Base-by-base conservation (phyloP, 2,888 invertebrate species). In the Eilema caniola region DNA sequence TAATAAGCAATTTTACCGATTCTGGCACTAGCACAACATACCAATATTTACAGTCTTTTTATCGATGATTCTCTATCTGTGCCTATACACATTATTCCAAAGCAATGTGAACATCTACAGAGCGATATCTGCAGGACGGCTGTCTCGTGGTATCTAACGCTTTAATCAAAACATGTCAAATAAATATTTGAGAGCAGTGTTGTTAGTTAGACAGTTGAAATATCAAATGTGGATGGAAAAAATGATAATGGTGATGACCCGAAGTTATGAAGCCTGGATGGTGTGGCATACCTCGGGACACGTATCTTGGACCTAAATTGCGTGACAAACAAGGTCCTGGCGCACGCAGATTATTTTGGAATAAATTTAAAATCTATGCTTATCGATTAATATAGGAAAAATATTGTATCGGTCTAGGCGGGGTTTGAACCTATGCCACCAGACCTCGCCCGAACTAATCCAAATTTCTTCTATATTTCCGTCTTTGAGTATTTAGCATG, bases 141-240 rank as follows among this genome's bases (percentile, higher is more conserved):
- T 81, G 81, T 80, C 83, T 81, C 41, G 12, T 72, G 71, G 37
- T 82, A 82, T 82, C 82, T 80, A 63, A 78, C 47, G 65, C 66
- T 78, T 80, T 81, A 80, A 82, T 82, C 82, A 81, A 83, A 83
- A 82, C 81, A 83, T 77, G 82, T 82, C 83, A 82, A 77, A 76
- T 77, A 77, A 66, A 81, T 81, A 82, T 82, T 78, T 72, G 71
- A 80, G 68, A 62, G 57, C 75, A 65, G 62, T 77, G 73, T 78
- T 72, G 72, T 67, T 61, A 64, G 33, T 70, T 78, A 78, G 82
- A 80, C 77, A 70, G 78, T 78, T 67, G 66, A 62, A 82, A 72
- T 71, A 70, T 69, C 67, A 76, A 80, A 80, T 76, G 70, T 76
- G 66, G 69, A 75, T 75, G 68, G 72, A 76, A 71, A 23, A 63